Percentiles rank a stretch among this genome's conserved stretches.
These are phyloP conservation scores for Mimumesa dahlbomi DNA, from an alignment of 2,888 invertebrate genomes.

Conservation along the genomic window DNA sequence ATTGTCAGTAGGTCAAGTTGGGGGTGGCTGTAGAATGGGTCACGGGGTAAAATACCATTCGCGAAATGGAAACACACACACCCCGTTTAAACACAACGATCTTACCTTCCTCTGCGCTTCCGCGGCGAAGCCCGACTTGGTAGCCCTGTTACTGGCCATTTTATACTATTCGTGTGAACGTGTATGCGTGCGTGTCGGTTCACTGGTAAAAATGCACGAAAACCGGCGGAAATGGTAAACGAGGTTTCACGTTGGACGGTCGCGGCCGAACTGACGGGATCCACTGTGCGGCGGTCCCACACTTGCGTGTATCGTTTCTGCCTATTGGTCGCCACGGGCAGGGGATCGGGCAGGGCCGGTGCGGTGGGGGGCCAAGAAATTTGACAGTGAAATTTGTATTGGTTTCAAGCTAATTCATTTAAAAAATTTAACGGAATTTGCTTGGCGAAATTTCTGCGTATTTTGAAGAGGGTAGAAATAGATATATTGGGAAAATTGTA, in stretches of 20 bases:
- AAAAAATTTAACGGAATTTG: too few species aligned
- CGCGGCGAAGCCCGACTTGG: constrained; percentile 97
- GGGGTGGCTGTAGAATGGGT: constrained; percentile 64
- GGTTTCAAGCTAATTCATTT: too few species aligned
- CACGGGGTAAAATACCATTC: constrained; percentile 53
- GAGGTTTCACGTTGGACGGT: constrained; percentile 38
- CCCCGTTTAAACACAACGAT: too few species aligned
- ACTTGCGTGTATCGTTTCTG: constrained; percentile 42
- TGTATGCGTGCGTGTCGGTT: too few species aligned
- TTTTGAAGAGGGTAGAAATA: too few species aligned
- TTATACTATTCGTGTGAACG: constrained; percentile 14
- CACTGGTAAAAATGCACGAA: constrained; percentile 12
- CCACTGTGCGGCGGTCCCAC: constrained; percentile 33
- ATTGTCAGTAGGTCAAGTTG: constrained; percentile 44
- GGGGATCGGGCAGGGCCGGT: too few species aligned
- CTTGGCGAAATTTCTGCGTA: too few species aligned
- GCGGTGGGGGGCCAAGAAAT: too few species aligned
- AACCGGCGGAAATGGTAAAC: too few species aligned
- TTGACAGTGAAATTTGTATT: too few species aligned
- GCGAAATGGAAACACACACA: too few species aligned
- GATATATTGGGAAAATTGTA: too few species aligned
- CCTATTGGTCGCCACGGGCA: constrained; percentile 59
- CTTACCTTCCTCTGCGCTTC: constrained; percentile 97
- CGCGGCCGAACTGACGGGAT: constrained; percentile 70
- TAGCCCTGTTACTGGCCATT: constrained; percentile 92